These are phyloP conservation scores for Acleris cristana DNA, from an alignment of 2,888 invertebrate species.

Conservation along the genomic window DNA sequence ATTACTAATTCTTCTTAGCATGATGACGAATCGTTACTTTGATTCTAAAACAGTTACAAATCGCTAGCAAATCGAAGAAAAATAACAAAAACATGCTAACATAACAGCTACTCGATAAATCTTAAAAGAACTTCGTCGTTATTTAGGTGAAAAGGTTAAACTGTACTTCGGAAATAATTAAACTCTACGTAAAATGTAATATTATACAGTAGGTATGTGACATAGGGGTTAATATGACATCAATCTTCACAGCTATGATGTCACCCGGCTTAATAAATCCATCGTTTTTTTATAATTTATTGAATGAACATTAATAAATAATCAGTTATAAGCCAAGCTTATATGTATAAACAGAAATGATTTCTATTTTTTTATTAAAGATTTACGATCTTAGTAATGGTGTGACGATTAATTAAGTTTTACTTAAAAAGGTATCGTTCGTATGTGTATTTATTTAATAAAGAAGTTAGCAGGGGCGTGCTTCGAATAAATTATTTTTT, in stretches of 20 bases:
- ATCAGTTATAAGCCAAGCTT: slow-evolving; percentile 16
- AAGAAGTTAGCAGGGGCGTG: not conserved
- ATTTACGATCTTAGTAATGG: slow-evolving; percentile 28
- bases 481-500: not conserved
- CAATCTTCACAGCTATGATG: slow-evolving; percentile 26
- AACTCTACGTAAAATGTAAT: slow-evolving; percentile 18
- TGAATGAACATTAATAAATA: slow-evolving; percentile 26
- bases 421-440: not conserved
- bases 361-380: slow-evolving; percentile 5
- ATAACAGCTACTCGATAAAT: slow-evolving; percentile 13
- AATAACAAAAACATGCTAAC: slow-evolving; percentile 8
- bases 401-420: slow-evolving; percentile 6
- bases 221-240: slow-evolving; percentile 34
- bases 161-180: slow-evolving; percentile 17
- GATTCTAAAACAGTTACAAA: not conserved
- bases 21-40: no score
- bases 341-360: not conserved
- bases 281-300: slow-evolving; percentile 19
- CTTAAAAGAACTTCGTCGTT: not conserved
- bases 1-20: no score
- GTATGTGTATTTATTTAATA: not conserved
- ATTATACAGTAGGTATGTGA: slow-evolving; percentile 31
- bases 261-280: slow-evolving; percentile 25
- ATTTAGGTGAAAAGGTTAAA: slow-evolving; percentile 9
- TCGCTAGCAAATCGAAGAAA: slow-evolving; percentile 6